Conservation (phyloP, 2,797 vertebrate species). For the Eospalax fontanierii region DNA sequence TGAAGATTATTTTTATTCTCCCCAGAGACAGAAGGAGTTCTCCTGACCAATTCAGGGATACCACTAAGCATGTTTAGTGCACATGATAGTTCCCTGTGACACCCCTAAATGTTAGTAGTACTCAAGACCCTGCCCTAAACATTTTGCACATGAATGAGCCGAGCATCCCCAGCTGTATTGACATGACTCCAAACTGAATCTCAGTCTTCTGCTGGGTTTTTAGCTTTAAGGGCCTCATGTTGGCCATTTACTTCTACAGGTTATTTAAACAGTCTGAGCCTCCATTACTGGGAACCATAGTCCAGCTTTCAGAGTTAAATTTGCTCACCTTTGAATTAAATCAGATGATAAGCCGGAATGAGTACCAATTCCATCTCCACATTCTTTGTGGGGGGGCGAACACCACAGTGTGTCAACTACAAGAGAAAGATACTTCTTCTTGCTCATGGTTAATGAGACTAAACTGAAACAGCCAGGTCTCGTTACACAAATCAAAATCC, state of each 20-base stretch:
- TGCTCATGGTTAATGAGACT: slow-evolving; percentile 76
- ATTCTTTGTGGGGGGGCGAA: not conserved
- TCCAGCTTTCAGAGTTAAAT: not conserved
- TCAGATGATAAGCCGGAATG: slow-evolving; percentile 7
- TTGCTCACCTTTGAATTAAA: slow-evolving; percentile 37
- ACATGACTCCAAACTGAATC: not conserved
- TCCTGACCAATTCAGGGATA: not conserved
- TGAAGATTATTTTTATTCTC: not conserved
- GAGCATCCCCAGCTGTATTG: fast-evolving
- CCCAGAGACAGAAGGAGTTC: not conserved
- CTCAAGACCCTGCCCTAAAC: not conserved
- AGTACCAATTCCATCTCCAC: slow-evolving; percentile 56
- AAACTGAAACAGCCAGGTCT: slow-evolving; percentile 79
- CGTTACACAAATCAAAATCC: slow-evolving; percentile 77
- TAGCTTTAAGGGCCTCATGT: not conserved
- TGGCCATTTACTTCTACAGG: not conserved
- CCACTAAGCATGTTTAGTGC: not conserved
- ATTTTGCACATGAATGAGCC: fast-evolving
- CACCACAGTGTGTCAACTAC: slow-evolving; percentile 37
- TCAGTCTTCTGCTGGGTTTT: not conserved
- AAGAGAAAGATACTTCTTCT: slow-evolving; percentile 67
- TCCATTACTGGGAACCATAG: not conserved
- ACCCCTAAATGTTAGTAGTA: not conserved
- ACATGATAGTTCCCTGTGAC: not conserved
- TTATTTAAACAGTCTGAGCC: not conserved